Evolutionary conservation across 2,797 vertebrate species (phyloP), one percentile per base, ranked within the genome.

Genomic region (Okamejei kenojei): DNA sequence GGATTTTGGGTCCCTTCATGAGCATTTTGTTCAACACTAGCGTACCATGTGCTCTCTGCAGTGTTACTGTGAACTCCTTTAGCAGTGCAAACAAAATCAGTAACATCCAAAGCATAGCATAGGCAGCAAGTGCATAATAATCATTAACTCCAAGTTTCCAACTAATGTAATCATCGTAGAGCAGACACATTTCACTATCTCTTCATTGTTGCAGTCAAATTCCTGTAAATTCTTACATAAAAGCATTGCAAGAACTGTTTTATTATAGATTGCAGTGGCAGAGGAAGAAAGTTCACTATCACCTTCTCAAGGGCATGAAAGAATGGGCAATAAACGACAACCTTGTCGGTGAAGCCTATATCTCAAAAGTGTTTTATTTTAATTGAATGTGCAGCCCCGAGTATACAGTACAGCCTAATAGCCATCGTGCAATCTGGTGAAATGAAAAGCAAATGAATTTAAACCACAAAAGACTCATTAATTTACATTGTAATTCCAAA

Each of bases 391-490:
- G 58, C 58, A n/a, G 82, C 13, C 58, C 29, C 7, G 58, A 29
- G 58, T 32, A 86, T 63, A 65, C 84, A 54, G 45, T 54, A 54
- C 45, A 35, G 61, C 15, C 68, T 65, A 68, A 88, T 68, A 68
- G 84, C 61, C 68, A 35, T 32, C 7, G n/a, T 68, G 61, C 84
- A 88, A 88, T 63, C 84, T 88, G 84, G 61, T 32, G n/a, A 88
- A 68, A 35, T 88, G 65, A 88, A 65, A 68, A 88, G 29, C 58
- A 88, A 88, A 68, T 65, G n/a, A 88, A 88, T 88, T 88, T 88
- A 65, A 88, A 88, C 84, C 84, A 68, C 84, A 35, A 17, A 68
- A 88, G 84, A 32, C 84, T 88, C 84, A 19, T 68, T 88, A 68
- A 88, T 35, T 88, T 68, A 35, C n/a, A 88, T 68, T 88, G 84